Conservation (phyloP, 2,888 invertebrate species). For the Conistra vaccinii region DNA sequence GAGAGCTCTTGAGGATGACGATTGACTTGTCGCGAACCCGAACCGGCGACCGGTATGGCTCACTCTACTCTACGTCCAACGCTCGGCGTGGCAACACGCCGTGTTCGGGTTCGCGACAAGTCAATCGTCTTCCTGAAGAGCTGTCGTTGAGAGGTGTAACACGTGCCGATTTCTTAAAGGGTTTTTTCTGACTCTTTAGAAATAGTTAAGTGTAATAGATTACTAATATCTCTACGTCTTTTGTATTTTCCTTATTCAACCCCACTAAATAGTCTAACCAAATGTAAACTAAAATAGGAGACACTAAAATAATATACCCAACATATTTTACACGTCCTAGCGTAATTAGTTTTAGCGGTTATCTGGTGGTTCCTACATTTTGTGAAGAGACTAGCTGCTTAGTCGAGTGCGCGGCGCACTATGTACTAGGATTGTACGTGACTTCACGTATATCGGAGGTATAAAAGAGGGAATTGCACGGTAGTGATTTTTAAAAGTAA, state of each 20-base stretch:
- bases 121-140: too few species aligned
- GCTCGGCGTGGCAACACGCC: too few species aligned
- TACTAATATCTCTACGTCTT: too few species aligned
- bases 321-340: slow-evolving; percentile 23
- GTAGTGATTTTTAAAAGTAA: slow-evolving; percentile 61
- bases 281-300: slow-evolving; percentile 32
- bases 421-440: slow-evolving; percentile 55
- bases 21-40: too few species aligned
- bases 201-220: too few species aligned
- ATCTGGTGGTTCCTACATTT: slow-evolving; percentile 42
- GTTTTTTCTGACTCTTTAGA: too few species aligned
- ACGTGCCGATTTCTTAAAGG: too few species aligned
- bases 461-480: slow-evolving; percentile 52
- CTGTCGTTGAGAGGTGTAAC: too few species aligned
- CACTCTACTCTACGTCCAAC: too few species aligned
- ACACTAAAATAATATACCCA: slow-evolving; percentile 27
- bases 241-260: neutral
- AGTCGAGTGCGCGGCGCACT: slow-evolving; percentile 29
- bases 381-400: slow-evolving; percentile 41
- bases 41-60: too few species aligned
- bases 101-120: too few species aligned
- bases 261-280: slow-evolving; percentile 23
- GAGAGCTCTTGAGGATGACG: too few species aligned
- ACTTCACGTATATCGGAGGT: slow-evolving; percentile 48
- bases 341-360: slow-evolving; percentile 59